Base-by-base conservation (phyloP, 2,797 vertebrate species). In the Sebastes oblongus region DNA sequence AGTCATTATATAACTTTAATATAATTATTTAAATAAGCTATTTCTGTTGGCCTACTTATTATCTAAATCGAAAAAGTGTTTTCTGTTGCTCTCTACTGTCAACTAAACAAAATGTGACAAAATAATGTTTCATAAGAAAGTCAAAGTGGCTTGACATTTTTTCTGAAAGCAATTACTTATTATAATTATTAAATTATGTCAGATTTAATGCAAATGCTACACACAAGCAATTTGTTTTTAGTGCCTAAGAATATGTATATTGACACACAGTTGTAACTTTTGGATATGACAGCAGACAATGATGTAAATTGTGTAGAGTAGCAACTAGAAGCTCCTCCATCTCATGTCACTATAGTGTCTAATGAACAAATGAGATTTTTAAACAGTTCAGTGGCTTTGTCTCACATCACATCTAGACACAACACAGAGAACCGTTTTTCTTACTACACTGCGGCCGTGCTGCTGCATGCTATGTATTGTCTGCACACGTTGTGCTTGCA, bases 401-500 rank as follows among this genome's bases (percentile, higher is more conserved):
- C 71, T 78, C 75, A 14, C 46, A 66, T 27, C 4, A 11, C 2
- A 14, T 60, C 9, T 62, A 88, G 84, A 87, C 78, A 67, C n/a
- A 86, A 88, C 80, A 80, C 11, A 52, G 25, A 73, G n/a, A 71
- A 60, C 72, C 9, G 11, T 64, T 77, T 52, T 66, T 66, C 22
- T 70, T 55, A 14, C 24, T 46, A 3, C 59, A 22, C 56, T 69
- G 52, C 22, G 11, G 50, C 29, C 18, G 29, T n/a, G 36, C 64
- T 76, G 66, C 61, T 70, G 30, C 61, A 10, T 73, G 10, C 78
- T 73, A 22, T 76, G 67, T 81, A 46, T 66, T 73, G 79, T 90
- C 80, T 91, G 83, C 69, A 89, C 73, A 72, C 4, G 8, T 16
- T 85, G 81, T 80, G 30, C 86, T 72, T 50, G n/a, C 34, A 27